Base-by-base conservation (phyloP, 2,888 invertebrate species). In the Chrysolina oricalcia region DNA sequence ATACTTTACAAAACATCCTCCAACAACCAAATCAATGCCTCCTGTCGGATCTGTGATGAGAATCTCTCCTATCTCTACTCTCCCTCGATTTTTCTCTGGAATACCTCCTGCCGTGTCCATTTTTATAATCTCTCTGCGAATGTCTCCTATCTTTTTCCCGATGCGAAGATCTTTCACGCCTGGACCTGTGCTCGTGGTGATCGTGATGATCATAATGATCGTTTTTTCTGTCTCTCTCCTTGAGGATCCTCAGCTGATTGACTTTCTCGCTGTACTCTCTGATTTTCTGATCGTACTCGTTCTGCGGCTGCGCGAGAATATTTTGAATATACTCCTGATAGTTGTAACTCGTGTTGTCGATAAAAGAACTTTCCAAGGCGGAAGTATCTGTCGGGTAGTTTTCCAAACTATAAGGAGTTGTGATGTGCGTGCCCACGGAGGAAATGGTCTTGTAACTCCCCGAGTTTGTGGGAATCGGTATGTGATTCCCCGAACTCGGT, bases 1-100 rank as follows among this genome's bases (percentile, higher is more conserved):
- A 72, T 74, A 77, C 40, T 63, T 72, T 69, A 62, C 59, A 48
- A 70, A 53, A 69, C 59, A 56, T 40, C 27, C 23, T 48, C 13
- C 2, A 56, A 21, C 65, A 72, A 53, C 15, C 73, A n/a, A 17
- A 41, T 68, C 21, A 76, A 76, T 76, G 68, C 35, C 75, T 76
- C 15, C 73, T 67, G 10, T 75, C 76, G 11, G 76, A 72, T 68
- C 70, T 76, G 43, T 46, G 17, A 53, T 75, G 65, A n/a, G 56
- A 19, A 62, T 73, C 73, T 41, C 68, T 67, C 9, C 65, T 65
- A 53, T 73, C 72, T 17, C 72, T 68, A 35, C 71, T 27, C 40
- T 17, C 43, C 56, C 72, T 40, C 40, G 46, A 50, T 46, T 67
- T 41, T 41, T 17, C 43, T 65, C 72, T 40, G 48, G 56, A 50